Percentiles rank a stretch among this genome's conserved stretches.
Conservation (phyloP, 2,888 invertebrate species). For the Poecilobothrus nobilitatus region DNA sequence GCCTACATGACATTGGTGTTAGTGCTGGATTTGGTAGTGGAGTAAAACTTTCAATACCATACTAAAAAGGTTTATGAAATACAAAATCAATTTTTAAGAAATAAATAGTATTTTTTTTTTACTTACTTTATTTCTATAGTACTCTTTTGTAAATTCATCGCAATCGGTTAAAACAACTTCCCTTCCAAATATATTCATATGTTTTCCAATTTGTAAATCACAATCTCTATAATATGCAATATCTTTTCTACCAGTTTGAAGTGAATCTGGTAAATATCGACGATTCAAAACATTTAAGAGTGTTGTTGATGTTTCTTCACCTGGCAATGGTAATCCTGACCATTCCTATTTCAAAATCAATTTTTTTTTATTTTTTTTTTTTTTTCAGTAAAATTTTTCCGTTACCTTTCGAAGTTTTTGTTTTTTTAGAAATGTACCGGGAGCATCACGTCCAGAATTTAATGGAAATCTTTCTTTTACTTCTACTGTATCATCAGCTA, state of each 20-base stretch:
- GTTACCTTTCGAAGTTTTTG: constrained; percentile 68
- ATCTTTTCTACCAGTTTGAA: constrained; percentile 47
- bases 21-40: constrained; percentile 29
- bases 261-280: constrained; percentile 51
- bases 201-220: constrained; percentile 74
- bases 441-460: constrained; percentile 63
- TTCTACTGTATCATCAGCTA: constrained; percentile 83
- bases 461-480: constrained; percentile 64
- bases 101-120: background rate
- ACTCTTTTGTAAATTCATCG: constrained; percentile 77
- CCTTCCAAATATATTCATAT: constrained; percentile 73
- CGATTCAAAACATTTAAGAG: constrained; percentile 55
- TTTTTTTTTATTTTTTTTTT: no score
- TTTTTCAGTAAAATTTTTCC: constrained; percentile 16
- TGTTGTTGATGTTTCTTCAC: constrained; percentile 46
- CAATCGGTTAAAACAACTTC: constrained; percentile 72
- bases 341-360: constrained; percentile 23
- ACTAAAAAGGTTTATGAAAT: constrained; percentile 25
- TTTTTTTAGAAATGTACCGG: constrained; percentile 64
- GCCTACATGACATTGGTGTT: background rate
- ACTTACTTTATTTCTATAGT: constrained; percentile 57
- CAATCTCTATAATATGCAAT: constrained; percentile 35
- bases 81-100: background rate
- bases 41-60: constrained; percentile 40
- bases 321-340: constrained; percentile 42